Evolutionary conservation across 1,140 invertebrate species (phyloP), one percentile per base, ranked within the genome.

Genomic region (Oryctes rhinoceros): DNA sequence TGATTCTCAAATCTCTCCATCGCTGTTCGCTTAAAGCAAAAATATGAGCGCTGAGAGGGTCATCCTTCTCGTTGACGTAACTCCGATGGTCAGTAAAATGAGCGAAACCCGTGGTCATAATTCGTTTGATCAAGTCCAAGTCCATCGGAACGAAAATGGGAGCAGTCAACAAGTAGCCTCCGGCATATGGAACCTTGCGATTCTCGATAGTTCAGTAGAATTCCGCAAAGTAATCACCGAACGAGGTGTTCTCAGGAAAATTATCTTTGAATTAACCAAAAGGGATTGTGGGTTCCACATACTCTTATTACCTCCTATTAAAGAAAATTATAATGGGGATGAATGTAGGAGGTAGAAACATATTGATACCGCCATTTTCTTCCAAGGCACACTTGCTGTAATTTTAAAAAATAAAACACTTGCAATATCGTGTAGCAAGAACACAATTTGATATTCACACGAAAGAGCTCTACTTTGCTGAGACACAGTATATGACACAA

Each of bases 1-100:
- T 88, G 4, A 47, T 15, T 24, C 75, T 13, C 11, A 76, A 76
- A 47, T 44, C 30, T 20, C 13, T 47, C 91, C 90, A 91, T 71
- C 87, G 86, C 10, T 86, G 82, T 0, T 89, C 90, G 11, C 86
- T 82, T 24, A 89, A 65, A 20, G 85, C 82, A 62, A 88, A 87
- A 4, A 88, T 49, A 79, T 88, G 83, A 15, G 83, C 84, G 3
- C 84, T 82, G 11, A 88, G 79, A 0, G 87, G 87, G 76, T 82
- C 80, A 18, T 48, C 75, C 35, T 81, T 77, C 81, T 81, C 82
- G 37, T 82, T 81, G 37, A 71, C 49, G 39, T 49, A 82, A 10
- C 35, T 11, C 13, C 78, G 80, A 18, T 75, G 79, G 15, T 80
- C 76, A 13, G 24, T 47, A 48, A 83, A 83, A 76, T 79, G 39